A percentile compares a stretch with the other conserved stretches of the same genome.
These are phyloP conservation scores for Cyanoramphus novaezelandiae DNA, from an alignment of 2,113 vertebrate genomes.

Conservation along the genomic window DNA sequence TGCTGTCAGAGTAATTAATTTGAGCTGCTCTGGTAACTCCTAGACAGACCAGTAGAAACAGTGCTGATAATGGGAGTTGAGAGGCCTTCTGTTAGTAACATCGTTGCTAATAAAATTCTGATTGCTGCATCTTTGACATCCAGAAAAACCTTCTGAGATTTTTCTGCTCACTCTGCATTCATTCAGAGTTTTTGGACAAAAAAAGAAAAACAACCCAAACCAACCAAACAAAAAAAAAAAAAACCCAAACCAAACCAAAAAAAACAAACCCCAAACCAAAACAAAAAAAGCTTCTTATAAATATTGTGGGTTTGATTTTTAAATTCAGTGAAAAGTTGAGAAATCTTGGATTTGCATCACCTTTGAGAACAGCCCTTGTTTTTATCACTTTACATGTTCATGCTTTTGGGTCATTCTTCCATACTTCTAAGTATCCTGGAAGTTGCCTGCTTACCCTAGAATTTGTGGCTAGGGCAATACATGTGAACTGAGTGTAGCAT, in stretches of 20 bases:
- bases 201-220: neutral
- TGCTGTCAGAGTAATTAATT: neutral
- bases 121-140: neutral
- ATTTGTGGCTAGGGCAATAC: neutral
- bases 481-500: neutral
- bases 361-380: neutral
- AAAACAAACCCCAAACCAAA: too few relatives aligned
- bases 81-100: neutral
- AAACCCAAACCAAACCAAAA: too few relatives aligned
- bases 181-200: neutral
- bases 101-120: neutral
- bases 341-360: neutral
- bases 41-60: neutral
- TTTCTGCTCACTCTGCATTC: neutral
- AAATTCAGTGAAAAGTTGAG: neutral
- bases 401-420: neutral
- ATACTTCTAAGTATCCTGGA: neutral
- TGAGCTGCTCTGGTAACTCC: neutral
- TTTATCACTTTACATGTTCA: neutral
- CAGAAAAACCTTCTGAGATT: neutral
- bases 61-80: neutral
- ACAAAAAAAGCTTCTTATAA: neutral
- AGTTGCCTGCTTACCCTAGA: neutral
- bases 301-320: neutral
- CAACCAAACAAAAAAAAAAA: too few relatives aligned